Conservation (phyloP, 2,113 vertebrate species). For the Eudyptes chrysolophus region DNA sequence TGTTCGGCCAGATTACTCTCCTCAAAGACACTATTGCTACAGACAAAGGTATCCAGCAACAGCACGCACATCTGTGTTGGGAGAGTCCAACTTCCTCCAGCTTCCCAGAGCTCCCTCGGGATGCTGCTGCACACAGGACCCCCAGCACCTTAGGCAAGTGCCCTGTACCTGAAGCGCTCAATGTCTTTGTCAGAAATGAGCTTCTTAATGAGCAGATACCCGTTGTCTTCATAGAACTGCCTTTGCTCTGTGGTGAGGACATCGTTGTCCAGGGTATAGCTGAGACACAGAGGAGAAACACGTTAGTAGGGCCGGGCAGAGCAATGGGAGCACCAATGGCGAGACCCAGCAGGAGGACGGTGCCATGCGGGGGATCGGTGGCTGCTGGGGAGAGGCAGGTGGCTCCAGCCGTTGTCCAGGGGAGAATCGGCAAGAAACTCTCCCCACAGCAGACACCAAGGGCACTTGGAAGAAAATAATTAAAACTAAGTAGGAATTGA, state of each 20-base stretch:
- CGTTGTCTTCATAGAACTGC: slow-evolving; percentile 88
- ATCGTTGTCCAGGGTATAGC: slow-evolving; percentile 81
- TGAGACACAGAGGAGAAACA: slow-evolving; percentile 47
- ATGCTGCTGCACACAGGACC: background rate
- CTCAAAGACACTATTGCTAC: background rate
- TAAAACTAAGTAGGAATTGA: background rate
- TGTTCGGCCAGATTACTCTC: background rate
- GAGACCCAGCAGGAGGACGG: background rate
- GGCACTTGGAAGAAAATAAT: background rate
- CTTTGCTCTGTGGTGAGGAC: slow-evolving; percentile 84
- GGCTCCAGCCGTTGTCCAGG: background rate
- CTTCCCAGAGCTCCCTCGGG: background rate
- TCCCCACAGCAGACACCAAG: background rate
- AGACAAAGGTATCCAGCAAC: background rate
- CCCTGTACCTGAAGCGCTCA: slow-evolving; percentile 78
- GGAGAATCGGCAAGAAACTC: background rate
- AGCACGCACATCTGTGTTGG: accelerated
- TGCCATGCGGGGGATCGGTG: too few species aligned
- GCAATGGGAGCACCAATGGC: accelerated
- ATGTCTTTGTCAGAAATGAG: slow-evolving; percentile 85
- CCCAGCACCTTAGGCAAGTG: background rate
- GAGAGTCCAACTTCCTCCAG: background rate
- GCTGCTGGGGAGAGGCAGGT: background rate
- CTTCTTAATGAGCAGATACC: slow-evolving; percentile 88
- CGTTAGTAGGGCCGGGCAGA: background rate